Evolutionary conservation across 2,888 invertebrate species (phyloP).

Genomic region (Lamproptera curius): DNA sequence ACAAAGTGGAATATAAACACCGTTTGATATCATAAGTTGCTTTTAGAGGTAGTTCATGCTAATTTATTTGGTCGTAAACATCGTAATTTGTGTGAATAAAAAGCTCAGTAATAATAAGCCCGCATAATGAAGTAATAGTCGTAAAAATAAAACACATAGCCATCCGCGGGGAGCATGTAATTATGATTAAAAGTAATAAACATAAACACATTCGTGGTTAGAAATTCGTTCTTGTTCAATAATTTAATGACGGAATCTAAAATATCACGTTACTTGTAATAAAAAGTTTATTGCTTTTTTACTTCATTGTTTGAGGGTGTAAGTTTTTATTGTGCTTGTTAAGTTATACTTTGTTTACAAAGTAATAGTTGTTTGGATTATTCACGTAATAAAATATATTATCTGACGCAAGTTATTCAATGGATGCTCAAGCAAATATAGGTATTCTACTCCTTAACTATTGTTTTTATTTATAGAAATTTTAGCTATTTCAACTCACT

Average conservation of each 20-base stretch:
- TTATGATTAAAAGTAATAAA: constrained; percentile 6
- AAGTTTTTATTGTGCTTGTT: neutral
- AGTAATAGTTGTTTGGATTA: neutral
- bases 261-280: neutral
- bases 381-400: no score
- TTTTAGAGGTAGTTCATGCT: no score
- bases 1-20: no score
- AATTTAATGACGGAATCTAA: neutral
- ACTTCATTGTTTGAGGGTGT: neutral
- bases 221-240: neutral
- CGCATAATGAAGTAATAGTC: constrained; percentile 16
- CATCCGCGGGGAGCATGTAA: neutral
- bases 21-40: no score
- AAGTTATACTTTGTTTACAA: neutral
- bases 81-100: no score
- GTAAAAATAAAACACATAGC: constrained; percentile 7
- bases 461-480: no score
- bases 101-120: constrained; percentile 6
- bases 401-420: no score
- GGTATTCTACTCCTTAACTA: no score
- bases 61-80: no score
- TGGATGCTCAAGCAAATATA: no score
- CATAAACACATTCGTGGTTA: constrained; percentile 2
- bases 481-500: no score
- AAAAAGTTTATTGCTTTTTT: neutral